phyloP scores from a whole-genome alignment of 2,113 vertebrate genomes.

The Pituophis catenifer region DNA sequence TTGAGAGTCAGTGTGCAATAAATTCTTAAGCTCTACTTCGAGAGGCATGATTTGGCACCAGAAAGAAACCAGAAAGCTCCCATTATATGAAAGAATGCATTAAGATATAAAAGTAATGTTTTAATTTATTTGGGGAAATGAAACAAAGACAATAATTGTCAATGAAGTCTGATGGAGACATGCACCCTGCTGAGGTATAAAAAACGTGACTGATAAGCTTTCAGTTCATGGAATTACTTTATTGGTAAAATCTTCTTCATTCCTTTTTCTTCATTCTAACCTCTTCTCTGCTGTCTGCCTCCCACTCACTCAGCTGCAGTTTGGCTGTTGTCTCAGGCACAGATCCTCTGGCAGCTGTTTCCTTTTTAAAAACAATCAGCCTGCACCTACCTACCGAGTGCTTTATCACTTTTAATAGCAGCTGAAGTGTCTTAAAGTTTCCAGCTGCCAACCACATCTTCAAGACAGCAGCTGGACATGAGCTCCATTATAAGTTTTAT shows the following conservation, averaged over 20 bases:
- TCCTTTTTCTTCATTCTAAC: background rate
- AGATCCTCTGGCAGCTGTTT: constrained; percentile 26
- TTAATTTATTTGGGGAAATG: background rate
- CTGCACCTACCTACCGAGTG: background rate
- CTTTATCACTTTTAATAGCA: constrained; percentile 11
- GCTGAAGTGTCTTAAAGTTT: background rate
- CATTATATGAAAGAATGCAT: background rate
- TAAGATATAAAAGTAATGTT: background rate
- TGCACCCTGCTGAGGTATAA: background rate
- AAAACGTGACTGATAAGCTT: background rate
- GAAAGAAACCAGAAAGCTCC: background rate
- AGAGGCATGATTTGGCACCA: background rate
- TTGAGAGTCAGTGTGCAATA: background rate
- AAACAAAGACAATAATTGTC: background rate
- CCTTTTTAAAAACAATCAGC: background rate
- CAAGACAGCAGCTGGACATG: background rate
- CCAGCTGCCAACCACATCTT: constrained; percentile 20
- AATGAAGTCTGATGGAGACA: background rate
- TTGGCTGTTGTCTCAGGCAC: constrained; percentile 13
- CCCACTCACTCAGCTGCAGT: constrained; percentile 3
- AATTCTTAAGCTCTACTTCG: background rate
- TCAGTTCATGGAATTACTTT: background rate
- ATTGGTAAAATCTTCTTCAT: background rate
- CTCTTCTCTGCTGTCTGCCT: background rate
- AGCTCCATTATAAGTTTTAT: background rate